A percentile compares a stretch with the other conserved stretches of the same genome.
These are phyloP conservation scores for Luffia ferchaultella DNA, from an alignment of 2,888 invertebrate genomes.

Conservation along the genomic window DNA sequence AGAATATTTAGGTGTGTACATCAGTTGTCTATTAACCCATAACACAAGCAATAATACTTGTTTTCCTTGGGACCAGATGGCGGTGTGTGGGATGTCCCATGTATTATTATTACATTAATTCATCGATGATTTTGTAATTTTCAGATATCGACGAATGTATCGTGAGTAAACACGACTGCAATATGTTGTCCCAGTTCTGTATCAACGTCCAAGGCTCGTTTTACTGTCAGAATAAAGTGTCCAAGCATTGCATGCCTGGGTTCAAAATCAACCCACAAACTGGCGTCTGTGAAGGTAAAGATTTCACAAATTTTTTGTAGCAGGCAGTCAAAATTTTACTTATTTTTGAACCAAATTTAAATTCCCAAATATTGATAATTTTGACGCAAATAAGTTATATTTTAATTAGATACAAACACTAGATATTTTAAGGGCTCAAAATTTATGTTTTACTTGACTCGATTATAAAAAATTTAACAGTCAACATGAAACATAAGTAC, in stretches of 20 bases:
- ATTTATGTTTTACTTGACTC: too few relatives aligned
- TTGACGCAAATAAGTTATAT: too few relatives aligned
- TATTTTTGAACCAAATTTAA: too few relatives aligned
- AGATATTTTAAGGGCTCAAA: too few relatives aligned
- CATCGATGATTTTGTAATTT: conserved; percentile 5
- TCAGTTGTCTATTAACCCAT: conserved; percentile 13
- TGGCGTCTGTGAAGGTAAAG: conserved; percentile 65
- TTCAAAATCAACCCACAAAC: conserved; percentile 63
- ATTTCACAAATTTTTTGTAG: background rate
- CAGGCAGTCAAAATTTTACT: too few relatives aligned
- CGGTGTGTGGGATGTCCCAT: too few relatives aligned
- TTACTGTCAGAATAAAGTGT: conserved; percentile 69
- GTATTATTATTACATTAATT: too few relatives aligned
- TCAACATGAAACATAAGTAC: too few relatives aligned
- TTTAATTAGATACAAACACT: too few relatives aligned
- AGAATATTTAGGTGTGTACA: conserved; percentile 7
- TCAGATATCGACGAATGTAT: conserved; percentile 79
- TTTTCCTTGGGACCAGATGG: too few relatives aligned
- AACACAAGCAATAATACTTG: background rate
- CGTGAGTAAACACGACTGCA: conserved; percentile 69
- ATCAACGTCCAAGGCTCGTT: conserved; percentile 75
- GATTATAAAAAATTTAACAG: too few relatives aligned
- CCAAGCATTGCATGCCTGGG: conserved; percentile 69
- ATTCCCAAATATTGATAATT: too few relatives aligned
- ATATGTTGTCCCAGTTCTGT: conserved; percentile 70